These are phyloP conservation scores for Monopterus albus DNA, from an alignment of 2,113 vertebrate genomes.

Conservation along the genomic window DNA sequence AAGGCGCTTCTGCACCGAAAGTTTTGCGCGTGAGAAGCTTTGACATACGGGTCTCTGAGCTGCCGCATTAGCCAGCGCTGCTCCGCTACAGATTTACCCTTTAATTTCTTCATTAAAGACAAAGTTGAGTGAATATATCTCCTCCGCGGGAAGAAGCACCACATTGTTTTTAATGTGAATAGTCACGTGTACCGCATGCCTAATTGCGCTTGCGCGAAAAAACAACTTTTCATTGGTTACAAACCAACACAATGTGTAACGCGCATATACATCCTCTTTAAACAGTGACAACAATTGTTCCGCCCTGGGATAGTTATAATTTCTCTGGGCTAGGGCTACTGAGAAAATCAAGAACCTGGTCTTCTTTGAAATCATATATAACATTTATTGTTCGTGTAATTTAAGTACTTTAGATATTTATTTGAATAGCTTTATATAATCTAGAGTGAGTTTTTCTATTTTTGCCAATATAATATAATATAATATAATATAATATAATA, in stretches of 20 bases:
- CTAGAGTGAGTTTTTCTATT: too few relatives aligned
- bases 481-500: too few relatives aligned
- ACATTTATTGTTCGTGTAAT: too few relatives aligned
- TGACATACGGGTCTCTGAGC: slow-evolving; percentile 90
- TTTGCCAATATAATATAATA: too few relatives aligned
- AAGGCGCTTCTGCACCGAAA: slow-evolving; percentile 95
- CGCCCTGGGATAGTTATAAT: neutral
- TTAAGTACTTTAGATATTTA: too few relatives aligned
- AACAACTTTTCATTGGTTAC: slow-evolving; percentile 14
- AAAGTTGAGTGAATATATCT: slow-evolving; percentile 74
- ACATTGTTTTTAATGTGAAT: slow-evolving; percentile 28
- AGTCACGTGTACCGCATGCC: fast-evolving
- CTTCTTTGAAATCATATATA: too few relatives aligned
- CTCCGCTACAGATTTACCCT: slow-evolving; percentile 78
- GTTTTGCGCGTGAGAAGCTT: slow-evolving; percentile 81
- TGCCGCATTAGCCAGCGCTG: slow-evolving; percentile 89
- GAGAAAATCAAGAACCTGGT: too few relatives aligned
- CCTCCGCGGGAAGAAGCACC: slow-evolving; percentile 12
- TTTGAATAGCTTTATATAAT: too few relatives aligned
- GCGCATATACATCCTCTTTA: neutral
- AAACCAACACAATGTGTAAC: neutral
- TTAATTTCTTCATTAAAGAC: slow-evolving; percentile 66
- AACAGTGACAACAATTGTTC: slow-evolving; percentile 9
- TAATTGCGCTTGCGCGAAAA: slow-evolving; percentile 37
- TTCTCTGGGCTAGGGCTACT: too few relatives aligned